Conservation (phyloP, 2,797 vertebrate species). For the Echiichthys vipera region DNA sequence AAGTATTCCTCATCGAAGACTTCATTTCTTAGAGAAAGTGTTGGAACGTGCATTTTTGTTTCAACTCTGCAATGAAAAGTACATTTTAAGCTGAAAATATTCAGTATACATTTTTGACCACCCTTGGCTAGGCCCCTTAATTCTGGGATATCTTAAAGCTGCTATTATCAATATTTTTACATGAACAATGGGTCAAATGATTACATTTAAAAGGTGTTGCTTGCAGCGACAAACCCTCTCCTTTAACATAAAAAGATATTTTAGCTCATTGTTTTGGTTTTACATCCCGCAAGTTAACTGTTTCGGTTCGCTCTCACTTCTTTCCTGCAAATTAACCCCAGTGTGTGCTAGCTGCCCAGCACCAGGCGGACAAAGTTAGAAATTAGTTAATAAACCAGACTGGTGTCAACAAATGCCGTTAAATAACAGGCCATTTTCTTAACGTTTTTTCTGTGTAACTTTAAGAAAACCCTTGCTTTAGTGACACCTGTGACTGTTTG, state of each 20-base stretch:
- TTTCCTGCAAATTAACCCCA: neutral
- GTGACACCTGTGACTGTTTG: too few species aligned
- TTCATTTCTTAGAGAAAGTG: neutral
- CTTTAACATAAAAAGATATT: slow-evolving; percentile 27
- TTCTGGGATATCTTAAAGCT: neutral
- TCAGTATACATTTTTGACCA: too few species aligned
- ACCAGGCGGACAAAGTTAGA: slow-evolving; percentile 11
- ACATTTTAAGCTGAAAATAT: too few species aligned
- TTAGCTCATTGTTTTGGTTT: slow-evolving; percentile 30
- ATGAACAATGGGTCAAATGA: neutral
- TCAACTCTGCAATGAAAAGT: neutral
- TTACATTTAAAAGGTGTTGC: neutral
- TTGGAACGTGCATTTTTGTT: neutral
- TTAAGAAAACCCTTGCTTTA: too few species aligned
- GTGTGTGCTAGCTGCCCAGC: neutral
- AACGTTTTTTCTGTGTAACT: too few species aligned
- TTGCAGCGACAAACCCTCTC: neutral
- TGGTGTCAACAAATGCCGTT: too few species aligned
- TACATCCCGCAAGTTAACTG: neutral
- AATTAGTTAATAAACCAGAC: slow-evolving; percentile 16
- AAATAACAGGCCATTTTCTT: too few species aligned
- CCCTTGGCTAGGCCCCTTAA: neutral
- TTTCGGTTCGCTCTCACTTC: neutral
- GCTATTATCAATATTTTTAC: neutral
- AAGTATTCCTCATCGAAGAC: neutral